phyloP scores from a whole-genome alignment of 1,140 invertebrate species.

The Tetramorium alpestre region DNA sequence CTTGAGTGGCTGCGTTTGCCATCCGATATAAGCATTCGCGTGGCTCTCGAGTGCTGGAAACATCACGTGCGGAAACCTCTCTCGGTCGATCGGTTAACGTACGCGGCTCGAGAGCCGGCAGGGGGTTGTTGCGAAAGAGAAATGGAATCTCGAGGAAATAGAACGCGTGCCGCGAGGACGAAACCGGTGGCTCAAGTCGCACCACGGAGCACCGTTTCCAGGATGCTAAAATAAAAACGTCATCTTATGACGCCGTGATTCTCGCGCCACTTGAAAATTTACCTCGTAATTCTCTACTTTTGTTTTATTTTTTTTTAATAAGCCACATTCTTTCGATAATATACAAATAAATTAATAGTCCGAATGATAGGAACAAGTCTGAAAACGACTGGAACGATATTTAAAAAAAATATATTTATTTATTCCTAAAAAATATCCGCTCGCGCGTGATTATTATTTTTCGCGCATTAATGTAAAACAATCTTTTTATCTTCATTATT shows the following conservation, averaged over 20 bases:
- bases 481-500: background rate
- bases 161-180: constrained; percentile 66
- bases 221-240: constrained; percentile 50
- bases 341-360: background rate
- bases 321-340: background rate
- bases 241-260: background rate
- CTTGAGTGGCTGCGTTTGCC: constrained; percentile 3
- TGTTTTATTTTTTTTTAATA: background rate
- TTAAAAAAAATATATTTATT: background rate
- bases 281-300: constrained; percentile 26
- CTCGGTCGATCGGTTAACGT: constrained; percentile 37
- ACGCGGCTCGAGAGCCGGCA: background rate
- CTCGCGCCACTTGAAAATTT: constrained; percentile 6
- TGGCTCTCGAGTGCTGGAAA: constrained; percentile 24
- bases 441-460: background rate
- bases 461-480: background rate
- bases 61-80: constrained; percentile 22
- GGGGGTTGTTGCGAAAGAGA: constrained; percentile 32
- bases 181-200: constrained; percentile 58
- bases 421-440: background rate
- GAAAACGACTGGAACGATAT: background rate
- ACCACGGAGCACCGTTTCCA: background rate
- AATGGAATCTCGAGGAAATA: constrained; percentile 69
- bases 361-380: background rate
- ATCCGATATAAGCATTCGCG: constrained; percentile 30